A percentile compares a stretch with the other conserved stretches of the same genome.
phyloP scores from a whole-genome alignment of 2,888 invertebrate genomes.

The Aromia moschata region DNA sequence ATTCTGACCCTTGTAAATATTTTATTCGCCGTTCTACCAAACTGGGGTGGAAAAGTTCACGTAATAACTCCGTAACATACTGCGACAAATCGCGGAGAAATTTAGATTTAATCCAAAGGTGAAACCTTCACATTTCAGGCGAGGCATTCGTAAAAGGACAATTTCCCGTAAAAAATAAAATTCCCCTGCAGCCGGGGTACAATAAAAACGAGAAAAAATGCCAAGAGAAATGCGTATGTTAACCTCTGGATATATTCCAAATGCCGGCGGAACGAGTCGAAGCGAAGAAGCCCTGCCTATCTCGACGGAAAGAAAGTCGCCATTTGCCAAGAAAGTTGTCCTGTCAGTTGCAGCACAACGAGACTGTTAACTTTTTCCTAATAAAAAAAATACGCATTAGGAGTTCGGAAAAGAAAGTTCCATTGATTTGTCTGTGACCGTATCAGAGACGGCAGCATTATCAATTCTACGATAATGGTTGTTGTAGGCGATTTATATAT shows the following conservation, averaged over 20 bases:
- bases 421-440: background rate
- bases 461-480: no score
- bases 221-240: constrained; percentile 9
- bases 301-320: background rate
- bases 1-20: no score
- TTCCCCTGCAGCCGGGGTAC: background rate
- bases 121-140: background rate
- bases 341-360: constrained; percentile 11
- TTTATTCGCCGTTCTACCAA: no score
- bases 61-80: no score
- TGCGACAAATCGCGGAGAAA: no score
- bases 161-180: background rate
- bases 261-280: constrained; percentile 6
- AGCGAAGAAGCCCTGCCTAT: constrained; percentile 2
- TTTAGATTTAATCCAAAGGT: background rate
- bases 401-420: background rate
- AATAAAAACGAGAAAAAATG: background rate
- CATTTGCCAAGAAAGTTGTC: constrained; percentile 13
- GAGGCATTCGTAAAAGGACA: background rate
- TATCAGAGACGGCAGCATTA: no score
- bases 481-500: no score
- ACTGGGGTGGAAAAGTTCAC: no score
- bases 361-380: background rate
- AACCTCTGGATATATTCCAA: constrained; percentile 19
- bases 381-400: background rate